Conservation (phyloP, 2,888 invertebrate genomes). For the Boloria euphrosyne region DNA sequence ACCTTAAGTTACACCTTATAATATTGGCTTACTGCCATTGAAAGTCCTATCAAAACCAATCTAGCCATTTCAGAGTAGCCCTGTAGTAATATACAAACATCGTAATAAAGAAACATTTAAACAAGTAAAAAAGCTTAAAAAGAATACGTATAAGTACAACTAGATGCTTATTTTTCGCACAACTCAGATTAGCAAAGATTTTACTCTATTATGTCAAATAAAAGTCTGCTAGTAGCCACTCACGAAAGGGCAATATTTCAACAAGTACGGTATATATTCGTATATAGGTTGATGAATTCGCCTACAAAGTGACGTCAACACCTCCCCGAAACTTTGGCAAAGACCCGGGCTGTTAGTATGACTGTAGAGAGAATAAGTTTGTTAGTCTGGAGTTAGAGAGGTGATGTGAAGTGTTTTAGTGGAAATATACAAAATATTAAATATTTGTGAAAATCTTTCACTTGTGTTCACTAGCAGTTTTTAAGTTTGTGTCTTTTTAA, state of each 20-base stretch:
- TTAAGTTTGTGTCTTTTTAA: neutral
- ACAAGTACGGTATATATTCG: conserved; percentile 59
- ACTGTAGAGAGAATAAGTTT: conserved; percentile 69
- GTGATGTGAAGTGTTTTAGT: conserved; percentile 48
- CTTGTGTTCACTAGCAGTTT: conserved; percentile 9
- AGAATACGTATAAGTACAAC: no score
- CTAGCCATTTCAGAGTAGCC: no score
- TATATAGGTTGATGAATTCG: conserved; percentile 51
- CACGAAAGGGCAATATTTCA: conserved; percentile 60
- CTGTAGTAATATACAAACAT: no score
- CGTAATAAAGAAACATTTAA: no score
- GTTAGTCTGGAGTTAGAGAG: conserved; percentile 75
- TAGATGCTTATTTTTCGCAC: no score
- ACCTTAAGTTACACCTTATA: no score
- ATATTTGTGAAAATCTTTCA: conserved; percentile 9
- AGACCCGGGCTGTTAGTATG: conserved; percentile 74
- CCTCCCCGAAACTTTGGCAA: conserved; percentile 79
- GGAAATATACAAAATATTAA: conserved; percentile 20
- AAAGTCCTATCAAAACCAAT: no score
- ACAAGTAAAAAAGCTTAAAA: no score
- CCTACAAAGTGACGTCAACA: conserved; percentile 70
- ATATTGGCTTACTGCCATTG: no score
- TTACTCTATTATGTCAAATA: neutral
- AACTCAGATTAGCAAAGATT: no score
- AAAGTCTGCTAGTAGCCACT: conserved; percentile 53